Evolutionary conservation across 2,113 vertebrate genomes (phyloP), one percentile per base, ranked within the genome.

Genomic region (Origma solitaria): DNA sequence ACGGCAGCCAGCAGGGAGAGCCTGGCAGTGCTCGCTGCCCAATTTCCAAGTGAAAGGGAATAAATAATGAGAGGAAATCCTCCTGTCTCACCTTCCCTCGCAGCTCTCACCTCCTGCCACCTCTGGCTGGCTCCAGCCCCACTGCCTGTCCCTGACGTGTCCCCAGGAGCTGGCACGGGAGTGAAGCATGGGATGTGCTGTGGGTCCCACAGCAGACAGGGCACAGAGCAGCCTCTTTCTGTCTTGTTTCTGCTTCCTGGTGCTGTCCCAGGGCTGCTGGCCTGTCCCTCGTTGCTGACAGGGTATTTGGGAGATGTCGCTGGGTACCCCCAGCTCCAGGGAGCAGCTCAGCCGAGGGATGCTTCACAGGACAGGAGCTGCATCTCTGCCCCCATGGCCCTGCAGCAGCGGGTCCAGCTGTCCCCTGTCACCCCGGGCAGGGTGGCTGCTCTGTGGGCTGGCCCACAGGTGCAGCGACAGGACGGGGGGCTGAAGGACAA

Each of bases 1-100:
- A 78, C 22, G 4, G 57, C 42, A 96, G 82, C 40, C 57, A 5
- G 65, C 70, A 53, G 80, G 86, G 91, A 97, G 85, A 95, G 79
- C 85, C 95, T 87, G 94, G 73, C 94, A 80, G 76, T 4, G 65
- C 84, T 88, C 13, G 1, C 53, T 51, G 83, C 86, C 85, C 49
- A 18, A 87, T 89, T 93, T 92, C 86, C 84, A 86, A 94, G 79
- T 73, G 95, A 94, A 96, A 95, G 87, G 85, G 95, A 95, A 97
- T 96, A 86, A 86, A 68, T 96, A 90, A 96, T 71, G 82, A 96
- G 95, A 91, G 87, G 93, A 97, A 95, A 95, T 91, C 87, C 93
- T 95, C 82, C 71, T 72, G 86, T 77, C 88, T 94, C 82, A 92
- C 89, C 71, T 95, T 96, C 54, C 84, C 88, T 66, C 6, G 9